A percentile compares a stretch with the other conserved stretches of the same genome.
Evolutionary conservation across 2,888 invertebrate species (phyloP).

Genomic region (Apamea epomidion): DNA sequence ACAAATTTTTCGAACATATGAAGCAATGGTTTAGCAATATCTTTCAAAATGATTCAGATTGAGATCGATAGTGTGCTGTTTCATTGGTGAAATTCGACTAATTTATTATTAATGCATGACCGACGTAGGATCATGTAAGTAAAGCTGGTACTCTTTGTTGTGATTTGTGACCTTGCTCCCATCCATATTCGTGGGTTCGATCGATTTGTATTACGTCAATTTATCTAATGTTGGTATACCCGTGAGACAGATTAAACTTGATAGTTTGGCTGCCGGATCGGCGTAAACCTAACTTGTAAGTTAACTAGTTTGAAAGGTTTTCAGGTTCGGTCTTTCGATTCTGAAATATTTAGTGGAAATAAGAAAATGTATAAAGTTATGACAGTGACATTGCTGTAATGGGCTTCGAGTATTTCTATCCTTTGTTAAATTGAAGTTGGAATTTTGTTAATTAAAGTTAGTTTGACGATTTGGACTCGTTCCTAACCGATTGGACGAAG

Average conservation of each 20-base stretch:
- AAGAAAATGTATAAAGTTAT: background rate
- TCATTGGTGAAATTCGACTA: background rate
- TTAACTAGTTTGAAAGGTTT: conserved; percentile 2
- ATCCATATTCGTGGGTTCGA: conserved; percentile 29
- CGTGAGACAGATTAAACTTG: conserved; percentile 34
- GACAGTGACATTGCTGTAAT: background rate
- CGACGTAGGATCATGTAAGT: background rate
- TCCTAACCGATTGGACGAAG: too few species aligned
- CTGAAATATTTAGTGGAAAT: background rate
- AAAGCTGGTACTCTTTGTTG: conserved; percentile 17
- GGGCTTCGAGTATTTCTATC: conserved; percentile 4
- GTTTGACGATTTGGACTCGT: too few species aligned
- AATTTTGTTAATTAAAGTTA: background rate
- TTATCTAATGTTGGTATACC: conserved; percentile 16
- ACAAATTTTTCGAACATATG: too few species aligned
- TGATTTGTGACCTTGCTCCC: conserved; percentile 43
- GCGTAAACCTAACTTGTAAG: background rate
- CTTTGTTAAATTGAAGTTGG: background rate
- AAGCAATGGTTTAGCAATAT: too few species aligned
- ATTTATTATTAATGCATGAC: background rate
- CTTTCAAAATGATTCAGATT: too few species aligned
- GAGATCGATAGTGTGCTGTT: too few species aligned
- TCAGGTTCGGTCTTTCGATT: background rate
- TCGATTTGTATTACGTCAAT: conserved; percentile 43
- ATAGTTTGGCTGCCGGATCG: conserved; percentile 19